phyloP scores from a whole-genome alignment of 2,888 invertebrate genomes.

The Drosophila demipolita region DNA sequence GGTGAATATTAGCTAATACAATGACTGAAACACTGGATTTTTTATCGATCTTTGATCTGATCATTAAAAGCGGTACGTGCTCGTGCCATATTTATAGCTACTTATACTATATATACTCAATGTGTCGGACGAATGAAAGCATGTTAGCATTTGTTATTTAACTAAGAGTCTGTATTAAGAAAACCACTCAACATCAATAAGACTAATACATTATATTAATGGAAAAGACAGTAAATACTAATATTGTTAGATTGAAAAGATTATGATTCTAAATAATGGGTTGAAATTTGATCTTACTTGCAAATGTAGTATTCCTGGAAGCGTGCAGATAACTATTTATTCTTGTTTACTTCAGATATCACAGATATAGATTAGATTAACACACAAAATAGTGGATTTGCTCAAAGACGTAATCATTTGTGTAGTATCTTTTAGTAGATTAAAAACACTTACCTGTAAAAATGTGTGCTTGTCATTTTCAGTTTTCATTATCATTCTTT shows the following conservation, averaged over 20 bases:
- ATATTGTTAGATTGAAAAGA: not conserved
- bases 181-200: not conserved
- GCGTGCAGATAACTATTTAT: not conserved
- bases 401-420: not conserved
- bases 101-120: not conserved
- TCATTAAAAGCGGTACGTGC: slow-evolving; percentile 70
- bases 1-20: slow-evolving; percentile 24
- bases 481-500: not conserved
- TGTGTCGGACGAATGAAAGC: not conserved
- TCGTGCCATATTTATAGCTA: not conserved
- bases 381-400: not conserved
- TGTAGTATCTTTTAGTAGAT: not conserved
- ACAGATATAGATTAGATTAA: slow-evolving; percentile 17
- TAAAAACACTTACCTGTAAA: not conserved
- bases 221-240: not conserved
- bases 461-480: not conserved
- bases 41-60: slow-evolving; percentile 77
- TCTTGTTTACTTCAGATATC: not conserved
- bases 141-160: not conserved
- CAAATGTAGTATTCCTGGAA: not conserved
- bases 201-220: not conserved
- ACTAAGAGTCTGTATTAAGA: not conserved
- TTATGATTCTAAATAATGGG: not conserved
- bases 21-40: slow-evolving; percentile 72
- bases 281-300: not conserved